phyloP scores from a whole-genome alignment of 2,888 invertebrate genomes.

The Synergus itoensis region DNA sequence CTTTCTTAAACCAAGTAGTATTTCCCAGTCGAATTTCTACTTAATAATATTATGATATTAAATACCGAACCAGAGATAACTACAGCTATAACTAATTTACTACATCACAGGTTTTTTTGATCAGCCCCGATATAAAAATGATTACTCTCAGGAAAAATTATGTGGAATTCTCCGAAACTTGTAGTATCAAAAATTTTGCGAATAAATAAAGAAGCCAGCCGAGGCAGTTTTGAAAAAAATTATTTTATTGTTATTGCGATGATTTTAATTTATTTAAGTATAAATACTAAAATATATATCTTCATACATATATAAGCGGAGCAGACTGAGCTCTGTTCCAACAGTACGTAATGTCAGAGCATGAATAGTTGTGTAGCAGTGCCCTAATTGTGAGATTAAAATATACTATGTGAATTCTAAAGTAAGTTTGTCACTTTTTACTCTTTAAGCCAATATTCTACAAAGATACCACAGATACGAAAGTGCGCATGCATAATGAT shows the following conservation, averaged over 20 bases:
- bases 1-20: neutral
- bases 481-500: slow-evolving; percentile 10
- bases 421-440: slow-evolving; percentile 37
- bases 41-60: neutral
- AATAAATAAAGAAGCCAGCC: neutral
- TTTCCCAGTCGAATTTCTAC: neutral
- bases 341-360: slow-evolving; percentile 45
- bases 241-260: slow-evolving; percentile 31
- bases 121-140: neutral
- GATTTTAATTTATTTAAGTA: slow-evolving; percentile 31
- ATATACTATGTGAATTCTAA: slow-evolving; percentile 55
- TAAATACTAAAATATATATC: slow-evolving; percentile 1
- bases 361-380: slow-evolving; percentile 59
- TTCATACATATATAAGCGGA: neutral
- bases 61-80: neutral
- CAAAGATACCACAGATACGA: neutral
- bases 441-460: neutral
- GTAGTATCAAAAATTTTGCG: neutral
- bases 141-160: neutral
- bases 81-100: neutral
- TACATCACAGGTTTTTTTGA: neutral
- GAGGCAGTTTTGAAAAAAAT: slow-evolving; percentile 13
- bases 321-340: slow-evolving; percentile 47
- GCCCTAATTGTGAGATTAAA: slow-evolving; percentile 64
- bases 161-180: neutral